phyloP scores from a whole-genome alignment of 2,888 invertebrate species.

The Abrostola tripartita region DNA sequence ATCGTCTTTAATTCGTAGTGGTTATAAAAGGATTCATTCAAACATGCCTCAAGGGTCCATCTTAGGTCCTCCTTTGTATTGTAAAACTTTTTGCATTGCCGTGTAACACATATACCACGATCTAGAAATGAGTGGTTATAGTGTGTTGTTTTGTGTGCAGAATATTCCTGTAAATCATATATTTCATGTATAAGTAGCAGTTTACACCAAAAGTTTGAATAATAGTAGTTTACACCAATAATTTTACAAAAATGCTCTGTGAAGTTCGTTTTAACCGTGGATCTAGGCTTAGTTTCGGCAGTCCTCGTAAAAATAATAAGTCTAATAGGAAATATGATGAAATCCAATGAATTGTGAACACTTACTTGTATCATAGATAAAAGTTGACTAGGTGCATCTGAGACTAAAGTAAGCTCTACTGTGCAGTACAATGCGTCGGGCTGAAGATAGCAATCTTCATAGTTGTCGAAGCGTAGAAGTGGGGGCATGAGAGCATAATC shows the following conservation, averaged over 20 bases:
- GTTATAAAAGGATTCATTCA: slow-evolving; percentile 40
- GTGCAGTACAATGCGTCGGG: slow-evolving; percentile 56
- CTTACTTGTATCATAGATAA: slow-evolving; percentile 57
- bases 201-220: too few species aligned
- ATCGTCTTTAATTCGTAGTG: slow-evolving; percentile 40
- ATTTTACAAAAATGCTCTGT: too few species aligned
- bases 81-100: slow-evolving; percentile 65
- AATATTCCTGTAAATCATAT: slow-evolving; percentile 71
- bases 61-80: slow-evolving; percentile 44
- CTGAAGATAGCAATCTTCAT: slow-evolving; percentile 51
- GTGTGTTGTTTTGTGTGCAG: slow-evolving; percentile 71
- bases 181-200: not conserved
- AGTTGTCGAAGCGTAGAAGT: slow-evolving; percentile 54
- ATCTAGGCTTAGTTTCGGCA: too few species aligned
- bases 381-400: slow-evolving; percentile 53
- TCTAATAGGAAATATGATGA: not conserved
- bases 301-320: too few species aligned
- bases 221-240: too few species aligned
- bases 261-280: too few species aligned
- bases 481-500: slow-evolving; percentile 61
- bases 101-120: slow-evolving; percentile 75
- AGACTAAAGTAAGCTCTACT: slow-evolving; percentile 45
- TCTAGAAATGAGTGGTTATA: slow-evolving; percentile 78
- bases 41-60: slow-evolving; percentile 47
- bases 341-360: not conserved